Evolutionary conservation across 2,797 vertebrate genomes (phyloP), one percentile per base, ranked within the genome.

Genomic region (Hydrocynus forskahlii): DNA sequence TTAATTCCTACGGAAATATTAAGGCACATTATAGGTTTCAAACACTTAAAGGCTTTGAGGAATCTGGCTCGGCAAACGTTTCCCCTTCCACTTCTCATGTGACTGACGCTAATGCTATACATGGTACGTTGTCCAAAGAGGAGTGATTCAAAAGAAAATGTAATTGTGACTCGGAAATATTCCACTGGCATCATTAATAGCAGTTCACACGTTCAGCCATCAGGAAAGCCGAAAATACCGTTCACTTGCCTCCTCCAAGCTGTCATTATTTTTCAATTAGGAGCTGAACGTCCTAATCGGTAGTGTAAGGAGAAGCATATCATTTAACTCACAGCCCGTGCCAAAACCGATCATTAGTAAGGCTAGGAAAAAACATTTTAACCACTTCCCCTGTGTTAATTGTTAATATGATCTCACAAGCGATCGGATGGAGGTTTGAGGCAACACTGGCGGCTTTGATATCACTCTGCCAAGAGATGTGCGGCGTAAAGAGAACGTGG

Each of bases 231-330:
- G 72, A 75, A 83, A 85, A 85, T 76, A 69, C 71, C 76, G 40
- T 74, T 63, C 52, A 80, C 78, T 85, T 79, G 77, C 76, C 88
- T 86, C 78, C 79, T 84, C 79, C 23, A 35, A 79, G 73, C 79
- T 82, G 86, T 88, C 87, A 84, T 88, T 82, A 83, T 83, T 82
- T 86, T 86, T 76, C 89, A 92, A 93, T 85, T 89, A 90, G 87
- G 86, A 89, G 45, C 87, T 90, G 89, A 90, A 89, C 88, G 80
- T 90, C 86, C 78, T 87, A 87, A 89, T 81, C 88, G 86, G 83
- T 84, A 19, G 79, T 21, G 71, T 85, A 70, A 68, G 62, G 81
- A 82, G 81, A 78, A 43, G 62, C 84, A 59, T 82, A 80, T 0
- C 1, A 77, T 81, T 85, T 82, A 54, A 54, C 88, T 19, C 75